Conservation (phyloP, 1,140 invertebrate genomes). For the Brachystomella parvula region DNA sequence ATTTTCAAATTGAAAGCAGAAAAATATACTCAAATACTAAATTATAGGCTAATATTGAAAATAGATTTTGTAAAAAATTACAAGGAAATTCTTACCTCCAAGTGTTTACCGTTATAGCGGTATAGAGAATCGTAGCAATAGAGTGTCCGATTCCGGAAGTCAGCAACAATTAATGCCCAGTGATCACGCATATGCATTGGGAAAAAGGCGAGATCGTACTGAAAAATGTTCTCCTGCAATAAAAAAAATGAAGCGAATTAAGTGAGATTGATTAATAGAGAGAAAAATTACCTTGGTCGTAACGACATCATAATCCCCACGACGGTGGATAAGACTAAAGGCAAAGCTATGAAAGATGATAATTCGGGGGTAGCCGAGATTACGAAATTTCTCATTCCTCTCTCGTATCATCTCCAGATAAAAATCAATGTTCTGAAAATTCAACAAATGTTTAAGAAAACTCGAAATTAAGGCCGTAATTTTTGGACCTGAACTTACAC, state of each 20-base stretch:
- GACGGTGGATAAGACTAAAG: neutral
- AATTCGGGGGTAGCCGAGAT: neutral
- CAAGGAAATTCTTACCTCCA: too few species aligned
- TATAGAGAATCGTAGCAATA: neutral
- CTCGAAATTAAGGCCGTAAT: neutral
- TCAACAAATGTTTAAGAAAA: neutral
- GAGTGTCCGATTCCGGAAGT: neutral
- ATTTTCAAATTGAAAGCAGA: too few species aligned
- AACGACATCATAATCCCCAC: neutral
- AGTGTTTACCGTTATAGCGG: too few species aligned
- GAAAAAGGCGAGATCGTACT: slow-evolving; percentile 12
- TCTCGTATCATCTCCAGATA: slow-evolving; percentile 13
- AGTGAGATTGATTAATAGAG: neutral
- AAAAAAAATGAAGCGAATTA: neutral
- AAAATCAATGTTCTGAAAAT: slow-evolving; percentile 1
- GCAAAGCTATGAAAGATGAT: neutral
- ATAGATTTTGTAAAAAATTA: too few species aligned
- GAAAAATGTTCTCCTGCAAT: slow-evolving; percentile 12
- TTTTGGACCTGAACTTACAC: neutral
- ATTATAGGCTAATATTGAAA: too few species aligned
- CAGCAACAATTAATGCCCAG: slow-evolving; percentile 7
- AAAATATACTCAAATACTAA: too few species aligned
- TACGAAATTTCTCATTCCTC: neutral
- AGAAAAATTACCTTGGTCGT: neutral
- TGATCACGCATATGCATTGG: neutral